Evolutionary conservation across 2,888 invertebrate genomes (phyloP), one percentile per base, ranked within the genome.

Genomic region (Trissolcus brochymenae): DNA sequence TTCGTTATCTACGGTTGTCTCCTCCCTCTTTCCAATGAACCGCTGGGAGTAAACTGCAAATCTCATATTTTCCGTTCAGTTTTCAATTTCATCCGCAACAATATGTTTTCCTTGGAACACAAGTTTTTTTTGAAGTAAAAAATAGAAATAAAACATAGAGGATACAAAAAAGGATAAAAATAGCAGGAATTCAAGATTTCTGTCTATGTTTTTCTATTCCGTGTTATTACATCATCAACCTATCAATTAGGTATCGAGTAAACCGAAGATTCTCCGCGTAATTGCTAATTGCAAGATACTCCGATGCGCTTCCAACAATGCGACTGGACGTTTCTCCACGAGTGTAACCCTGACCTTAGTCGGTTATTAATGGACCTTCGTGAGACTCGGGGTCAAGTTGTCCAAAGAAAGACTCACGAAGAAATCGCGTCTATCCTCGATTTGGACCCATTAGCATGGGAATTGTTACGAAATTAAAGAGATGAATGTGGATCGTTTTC

Each of bases 331-430:
- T 76, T 74, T 67, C 72, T 66, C 68, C 35, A 21, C 40, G 61
- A 70, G 66, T 49, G 74, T 78, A 81, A 78, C 82, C 82, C 79
- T 84, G 84, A 83, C 83, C 83, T 84, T 84, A 82, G 80, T 73
- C 80, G 79, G 62, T 78, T 78, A 78, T 71, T 78, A 49, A 67
- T 67, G 62, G 70, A 70, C 74, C 51, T 70, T 59, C 74, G 57
- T 71, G 62, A 59, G 53, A 68, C 81, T 82, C 84, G 84, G 80
- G 82, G 84, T 81, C 81, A 82, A 62, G 65, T 49, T 29, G 17
- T n/a, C n/a, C 9, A 35, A 41, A 50, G 40, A 46, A 17, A 16
- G 16, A 51, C 17, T 51, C 17, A 16, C 7, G 11, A 17, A 51
- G 19, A 16, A 51, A 19, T 62, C 21, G 50, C 14, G 29, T 54